Percentiles rank a stretch among this genome's conserved stretches.
These are phyloP conservation scores for Rhagophthalmus giganteus DNA, from an alignment of 2,888 invertebrate species.

Conservation along the genomic window DNA sequence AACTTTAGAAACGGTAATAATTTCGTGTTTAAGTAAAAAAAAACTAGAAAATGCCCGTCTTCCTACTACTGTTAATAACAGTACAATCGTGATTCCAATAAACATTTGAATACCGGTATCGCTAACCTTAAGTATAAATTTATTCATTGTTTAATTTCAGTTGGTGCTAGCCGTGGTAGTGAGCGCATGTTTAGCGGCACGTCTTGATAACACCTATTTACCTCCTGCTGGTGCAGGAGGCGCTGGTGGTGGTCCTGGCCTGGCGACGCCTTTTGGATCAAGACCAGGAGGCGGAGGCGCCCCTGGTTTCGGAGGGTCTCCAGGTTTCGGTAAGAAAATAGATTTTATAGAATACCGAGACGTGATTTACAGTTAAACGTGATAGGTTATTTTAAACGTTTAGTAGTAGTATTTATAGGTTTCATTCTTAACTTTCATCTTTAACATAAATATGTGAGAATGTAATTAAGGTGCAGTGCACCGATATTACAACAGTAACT, in stretches of 20 bases:
- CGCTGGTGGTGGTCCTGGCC: slow-evolving; percentile 55
- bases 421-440: slow-evolving; percentile 30
- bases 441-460: slow-evolving; percentile 24
- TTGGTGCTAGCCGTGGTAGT: slow-evolving; percentile 54
- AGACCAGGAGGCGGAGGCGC: slow-evolving; percentile 39
- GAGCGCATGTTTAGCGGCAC: slow-evolving; percentile 56
- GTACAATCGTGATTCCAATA: too few relatives aligned
- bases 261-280: slow-evolving; percentile 50
- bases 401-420: slow-evolving; percentile 5
- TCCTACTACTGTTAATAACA: too few relatives aligned
- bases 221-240: slow-evolving; percentile 59
- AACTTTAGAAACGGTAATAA: too few relatives aligned
- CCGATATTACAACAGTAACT: too few relatives aligned
- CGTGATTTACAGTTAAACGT: slow-evolving; percentile 27
- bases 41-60: too few relatives aligned
- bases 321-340: slow-evolving; percentile 32
- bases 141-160: slow-evolving; percentile 14
- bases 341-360: background rate
- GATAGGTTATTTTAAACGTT: slow-evolving; percentile 31
- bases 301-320: slow-evolving; percentile 25
- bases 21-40: too few relatives aligned
- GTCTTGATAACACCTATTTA: slow-evolving; percentile 62
- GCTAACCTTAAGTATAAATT: background rate
- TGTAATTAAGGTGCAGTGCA: too few relatives aligned
- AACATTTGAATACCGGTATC: too few relatives aligned